Percentiles rank a stretch among this genome's conserved stretches.
Conservation (phyloP, 2,888 invertebrate species). For the Chaitophorus viminalis region DNA sequence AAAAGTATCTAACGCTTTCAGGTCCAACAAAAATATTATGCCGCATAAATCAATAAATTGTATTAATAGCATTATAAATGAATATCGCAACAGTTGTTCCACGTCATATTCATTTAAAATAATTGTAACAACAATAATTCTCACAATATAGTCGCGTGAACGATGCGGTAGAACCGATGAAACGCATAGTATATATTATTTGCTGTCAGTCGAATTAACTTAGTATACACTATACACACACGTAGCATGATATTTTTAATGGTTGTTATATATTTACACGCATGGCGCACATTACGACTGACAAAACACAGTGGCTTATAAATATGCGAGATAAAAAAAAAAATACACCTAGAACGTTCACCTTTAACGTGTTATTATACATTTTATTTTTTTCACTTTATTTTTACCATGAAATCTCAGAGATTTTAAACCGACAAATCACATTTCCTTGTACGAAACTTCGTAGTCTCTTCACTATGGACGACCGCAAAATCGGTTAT, state of each 20-base stretch:
- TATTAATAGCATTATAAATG: neutral
- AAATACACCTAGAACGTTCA: neutral
- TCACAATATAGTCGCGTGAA: too few species aligned
- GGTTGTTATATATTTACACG: conserved; percentile 2
- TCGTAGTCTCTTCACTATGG: neutral
- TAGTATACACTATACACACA: too few species aligned
- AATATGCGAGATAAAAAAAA: neutral
- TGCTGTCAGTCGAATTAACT: conserved; percentile 6
- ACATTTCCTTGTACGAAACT: neutral
- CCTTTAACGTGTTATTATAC: neutral
- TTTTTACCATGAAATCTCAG: neutral
- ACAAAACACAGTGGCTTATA: conserved; percentile 7
- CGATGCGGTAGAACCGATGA: too few species aligned
- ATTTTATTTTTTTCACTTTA: neutral
- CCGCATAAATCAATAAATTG: neutral
- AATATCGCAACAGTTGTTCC: neutral
- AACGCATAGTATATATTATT: neutral
- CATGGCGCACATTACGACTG: neutral
- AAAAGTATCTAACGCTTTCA: neutral
- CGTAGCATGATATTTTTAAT: neutral
- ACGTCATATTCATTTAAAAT: neutral
- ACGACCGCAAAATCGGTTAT: neutral
- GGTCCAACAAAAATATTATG: neutral
- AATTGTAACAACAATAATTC: neutral
- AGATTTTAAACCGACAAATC: neutral